phyloP scores from a whole-genome alignment of 2,888 invertebrate genomes.

The Polyommatus icarus region DNA sequence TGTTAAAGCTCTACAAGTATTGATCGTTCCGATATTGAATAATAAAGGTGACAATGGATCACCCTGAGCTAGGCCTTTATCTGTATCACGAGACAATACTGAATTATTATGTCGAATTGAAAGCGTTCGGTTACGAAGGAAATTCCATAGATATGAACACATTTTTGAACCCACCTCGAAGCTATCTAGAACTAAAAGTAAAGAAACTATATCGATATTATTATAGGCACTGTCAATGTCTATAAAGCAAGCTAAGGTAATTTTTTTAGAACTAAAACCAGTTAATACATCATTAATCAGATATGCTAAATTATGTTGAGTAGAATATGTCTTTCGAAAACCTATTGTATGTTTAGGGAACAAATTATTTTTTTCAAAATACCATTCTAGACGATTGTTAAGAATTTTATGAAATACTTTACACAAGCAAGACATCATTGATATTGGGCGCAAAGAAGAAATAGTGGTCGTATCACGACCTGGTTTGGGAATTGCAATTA shows the following conservation, averaged over 20 bases:
- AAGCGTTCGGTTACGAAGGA: neutral
- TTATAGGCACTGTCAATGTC: slow-evolving; percentile 2
- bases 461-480: too few species aligned
- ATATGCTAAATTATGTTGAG: neutral
- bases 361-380: too few species aligned
- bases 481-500: too few species aligned
- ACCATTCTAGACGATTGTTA: neutral
- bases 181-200: neutral
- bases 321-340: neutral
- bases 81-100: neutral
- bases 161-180: neutral
- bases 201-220: neutral
- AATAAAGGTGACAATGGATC: neutral
- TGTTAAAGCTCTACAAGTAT: neutral
- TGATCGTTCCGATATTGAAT: neutral
- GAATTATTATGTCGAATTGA: neutral
- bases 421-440: neutral
- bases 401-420: neutral
- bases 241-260: neutral
- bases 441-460: neutral
- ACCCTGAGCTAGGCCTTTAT: neutral
- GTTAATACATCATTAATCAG: neutral
- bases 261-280: neutral
- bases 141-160: neutral
- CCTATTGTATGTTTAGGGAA: too few species aligned